These are phyloP conservation scores for Hylyphantes graminicola DNA, from an alignment of 1,140 invertebrate genomes.

Conservation along the genomic window DNA sequence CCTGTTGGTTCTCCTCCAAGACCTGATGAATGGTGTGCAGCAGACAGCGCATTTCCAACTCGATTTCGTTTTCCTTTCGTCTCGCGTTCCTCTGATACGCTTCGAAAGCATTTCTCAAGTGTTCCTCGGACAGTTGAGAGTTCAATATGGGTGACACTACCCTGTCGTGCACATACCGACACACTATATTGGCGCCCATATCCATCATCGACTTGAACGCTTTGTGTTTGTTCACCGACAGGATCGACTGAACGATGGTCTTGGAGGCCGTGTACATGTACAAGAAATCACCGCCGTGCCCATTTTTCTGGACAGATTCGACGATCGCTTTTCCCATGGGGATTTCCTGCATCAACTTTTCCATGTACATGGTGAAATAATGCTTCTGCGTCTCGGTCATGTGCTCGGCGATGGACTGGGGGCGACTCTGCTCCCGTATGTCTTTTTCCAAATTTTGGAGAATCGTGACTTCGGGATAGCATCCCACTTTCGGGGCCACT, in stretches of 20 bases:
- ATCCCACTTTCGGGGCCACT: not conserved
- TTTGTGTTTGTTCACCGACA: conserved; percentile 5
- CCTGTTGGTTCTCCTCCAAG: too few relatives aligned
- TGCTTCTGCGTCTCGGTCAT: too few relatives aligned
- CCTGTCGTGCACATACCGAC: not conserved
- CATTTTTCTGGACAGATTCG: not conserved
- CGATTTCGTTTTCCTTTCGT: not conserved
- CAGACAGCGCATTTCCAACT: not conserved
- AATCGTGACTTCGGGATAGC: not conserved
- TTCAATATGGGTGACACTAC: not conserved
- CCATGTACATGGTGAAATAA: too few relatives aligned
- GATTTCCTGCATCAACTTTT: not conserved
- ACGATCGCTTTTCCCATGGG: not conserved
- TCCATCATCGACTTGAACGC: not conserved
- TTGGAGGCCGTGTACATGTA: conserved; percentile 6
- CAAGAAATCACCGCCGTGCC: not conserved
- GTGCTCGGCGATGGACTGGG: not conserved
- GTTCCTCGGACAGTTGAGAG: not conserved
- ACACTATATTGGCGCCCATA: not conserved
- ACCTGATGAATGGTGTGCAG: not conserved
- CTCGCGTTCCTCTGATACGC: not conserved
- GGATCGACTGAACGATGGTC: not conserved
- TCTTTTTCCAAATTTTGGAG: not conserved
- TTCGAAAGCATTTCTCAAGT: not conserved
- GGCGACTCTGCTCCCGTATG: too few relatives aligned